Base-by-base conservation (phyloP, 2,888 invertebrate species). In the Zygaena filipendulae region DNA sequence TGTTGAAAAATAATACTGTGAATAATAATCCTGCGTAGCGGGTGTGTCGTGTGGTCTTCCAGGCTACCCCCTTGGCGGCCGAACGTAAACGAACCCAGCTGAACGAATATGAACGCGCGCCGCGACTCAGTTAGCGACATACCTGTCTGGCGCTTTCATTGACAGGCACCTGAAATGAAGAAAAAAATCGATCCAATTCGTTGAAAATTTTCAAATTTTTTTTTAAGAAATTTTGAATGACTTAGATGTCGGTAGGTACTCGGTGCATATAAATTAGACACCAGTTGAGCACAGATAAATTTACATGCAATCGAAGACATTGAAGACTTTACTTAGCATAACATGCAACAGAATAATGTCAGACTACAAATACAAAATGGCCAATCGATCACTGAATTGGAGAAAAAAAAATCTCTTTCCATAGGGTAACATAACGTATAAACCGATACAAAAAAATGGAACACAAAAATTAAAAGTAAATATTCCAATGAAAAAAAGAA, bases 91-190 rank as follows among this genome's bases (percentile, higher is more conserved):
- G 67, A 71, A 67, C 59, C 55, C 66, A 66, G 68, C 63, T 68
- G 69, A 72, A 66, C 64, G 71, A 63, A 64, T 75, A 60, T 61
- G 67, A 72, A 67, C 60, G 70, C 64, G 62, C 56, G 56, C 55
- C 49, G 61, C 60, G 61, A 66, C 55, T 60, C 64, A 69, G 58
- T 59, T 70, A 72, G 72, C 60, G 69, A 79, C 79, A 84, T 85
- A 85, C 85, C 85, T 85, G 82, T 85, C 85, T 79, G 85, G 85
- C 84, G 85, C 86, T 84, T 85, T 85, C 83, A 85, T 85, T 82
- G 85, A 85, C 84, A 85, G 84, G 83, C 85, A 85, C 85, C 85
- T 85, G 85, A 81, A 85, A 85, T 75, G 75, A 85, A 84, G 85
- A 84, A 85, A 84, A 77, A 84, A 83, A 81, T 75, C 81, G 71